These are phyloP conservation scores for Hypocryptadius cinnamomeus DNA, from an alignment of 2,113 vertebrate genomes.

Conservation along the genomic window DNA sequence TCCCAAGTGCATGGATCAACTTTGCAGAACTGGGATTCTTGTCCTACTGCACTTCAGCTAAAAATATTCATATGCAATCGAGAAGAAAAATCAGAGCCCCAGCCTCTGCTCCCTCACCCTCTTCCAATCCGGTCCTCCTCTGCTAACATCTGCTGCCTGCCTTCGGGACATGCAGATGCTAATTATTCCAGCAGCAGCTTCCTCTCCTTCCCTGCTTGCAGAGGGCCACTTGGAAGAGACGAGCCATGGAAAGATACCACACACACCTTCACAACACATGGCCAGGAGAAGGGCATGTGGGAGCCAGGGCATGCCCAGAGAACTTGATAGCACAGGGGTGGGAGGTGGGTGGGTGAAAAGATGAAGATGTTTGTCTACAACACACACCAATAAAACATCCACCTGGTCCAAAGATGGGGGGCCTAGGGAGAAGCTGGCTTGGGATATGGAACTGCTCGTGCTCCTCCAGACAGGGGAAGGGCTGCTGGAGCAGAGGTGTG, in stretches of 20 bases:
- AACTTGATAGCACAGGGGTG: neutral
- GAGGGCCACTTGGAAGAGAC: slow-evolving; percentile 32
- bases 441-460: neutral
- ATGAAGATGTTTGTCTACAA: neutral
- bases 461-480: neutral
- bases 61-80: neutral
- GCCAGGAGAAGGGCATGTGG: neutral
- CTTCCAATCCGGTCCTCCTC: slow-evolving; percentile 60
- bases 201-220: slow-evolving; percentile 73
- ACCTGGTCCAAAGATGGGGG: neutral
- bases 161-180: slow-evolving; percentile 80
- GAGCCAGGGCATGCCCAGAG: neutral
- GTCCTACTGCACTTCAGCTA: neutral
- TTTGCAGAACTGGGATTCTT: neutral
- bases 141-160: slow-evolving; percentile 80
- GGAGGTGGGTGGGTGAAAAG: neutral
- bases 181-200: slow-evolving; percentile 81
- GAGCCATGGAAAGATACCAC: neutral
- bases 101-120: slow-evolving; percentile 15
- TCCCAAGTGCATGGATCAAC: neutral
- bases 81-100: neutral
- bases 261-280: neutral
- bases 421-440: neutral
- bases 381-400: neutral
- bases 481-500: neutral